Percentiles rank a stretch among this genome's conserved stretches.
Evolutionary conservation across 2,888 invertebrate genomes (phyloP).

Genomic region (Tachina fera): DNA sequence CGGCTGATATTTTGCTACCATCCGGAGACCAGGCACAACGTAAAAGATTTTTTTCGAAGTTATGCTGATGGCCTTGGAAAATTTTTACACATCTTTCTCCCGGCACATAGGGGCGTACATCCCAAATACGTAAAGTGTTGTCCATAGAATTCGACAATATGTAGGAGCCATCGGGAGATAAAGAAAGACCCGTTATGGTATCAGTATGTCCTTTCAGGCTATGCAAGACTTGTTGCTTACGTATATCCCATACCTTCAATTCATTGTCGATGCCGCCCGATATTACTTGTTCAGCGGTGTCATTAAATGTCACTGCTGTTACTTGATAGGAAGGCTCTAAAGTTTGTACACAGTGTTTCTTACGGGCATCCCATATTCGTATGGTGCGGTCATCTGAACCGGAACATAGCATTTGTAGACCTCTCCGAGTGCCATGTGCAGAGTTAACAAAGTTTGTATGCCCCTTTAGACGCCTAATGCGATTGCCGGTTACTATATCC

Average conservation of each 20-base stretch:
- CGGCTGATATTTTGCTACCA: constrained; percentile 91
- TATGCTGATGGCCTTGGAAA: constrained; percentile 96
- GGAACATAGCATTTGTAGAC: constrained; percentile 94
- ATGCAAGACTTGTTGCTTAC: constrained; percentile 91
- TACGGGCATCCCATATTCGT: constrained; percentile 95
- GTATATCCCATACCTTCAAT: constrained; percentile 98
- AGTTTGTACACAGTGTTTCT: constrained; percentile 89
- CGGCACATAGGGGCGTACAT: constrained; percentile 97
- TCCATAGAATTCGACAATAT: constrained; percentile 98
- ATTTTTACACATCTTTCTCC: constrained; percentile 96
- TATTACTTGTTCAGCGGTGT: constrained; percentile 97
- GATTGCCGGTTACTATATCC: constrained; percentile 94
- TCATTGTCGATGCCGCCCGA: constrained; percentile 98
- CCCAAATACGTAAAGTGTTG: constrained; percentile 97
- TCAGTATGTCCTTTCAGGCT: constrained; percentile 96
- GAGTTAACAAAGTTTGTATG: constrained; percentile 90
- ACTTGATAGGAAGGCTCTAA: constrained; percentile 90
- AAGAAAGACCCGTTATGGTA: constrained; percentile 94
- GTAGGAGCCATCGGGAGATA: constrained; percentile 88
- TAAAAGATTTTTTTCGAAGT: constrained; percentile 98
- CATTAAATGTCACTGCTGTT: constrained; percentile 95
- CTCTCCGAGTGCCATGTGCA: constrained; percentile 88
- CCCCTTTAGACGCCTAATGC: constrained; percentile 95
- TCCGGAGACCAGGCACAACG: constrained; percentile 97
- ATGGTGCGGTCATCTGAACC: constrained; percentile 97